phyloP scores from a whole-genome alignment of 2,797 vertebrate species.

The Furcifer pardalis region DNA sequence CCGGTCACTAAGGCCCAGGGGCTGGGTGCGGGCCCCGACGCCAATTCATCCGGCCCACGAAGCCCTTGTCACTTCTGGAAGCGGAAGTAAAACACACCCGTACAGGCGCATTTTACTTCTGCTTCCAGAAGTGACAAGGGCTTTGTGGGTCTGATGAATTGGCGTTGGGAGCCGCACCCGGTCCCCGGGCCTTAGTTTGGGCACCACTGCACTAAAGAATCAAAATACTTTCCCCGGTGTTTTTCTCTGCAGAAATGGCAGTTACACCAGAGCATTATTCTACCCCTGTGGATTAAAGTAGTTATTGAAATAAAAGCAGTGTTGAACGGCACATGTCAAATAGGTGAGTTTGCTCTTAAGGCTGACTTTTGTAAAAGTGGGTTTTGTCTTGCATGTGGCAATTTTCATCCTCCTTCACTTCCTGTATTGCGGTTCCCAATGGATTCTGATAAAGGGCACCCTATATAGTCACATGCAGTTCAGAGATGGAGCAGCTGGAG shows the following conservation, averaged over 20 bases:
- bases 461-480: slow-evolving; percentile 46
- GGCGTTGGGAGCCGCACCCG: too few species aligned
- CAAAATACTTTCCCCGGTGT: slow-evolving; percentile 52
- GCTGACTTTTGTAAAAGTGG: slow-evolving; percentile 63
- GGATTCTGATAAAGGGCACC: slow-evolving; percentile 58
- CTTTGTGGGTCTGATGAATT: too few species aligned
- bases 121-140: too few species aligned
- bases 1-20: too few species aligned
- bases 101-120: too few species aligned
- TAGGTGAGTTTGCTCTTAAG: slow-evolving; percentile 60
- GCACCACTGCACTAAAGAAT: slow-evolving; percentile 43
- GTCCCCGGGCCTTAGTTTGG: too few species aligned
- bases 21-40: too few species aligned
- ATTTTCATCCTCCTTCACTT: slow-evolving; percentile 64
- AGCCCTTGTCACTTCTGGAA: too few species aligned
- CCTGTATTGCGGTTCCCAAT: slow-evolving; percentile 59
- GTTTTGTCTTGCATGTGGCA: slow-evolving; percentile 65
- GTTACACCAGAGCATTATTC: slow-evolving; percentile 60
- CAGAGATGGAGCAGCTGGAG: slow-evolving; percentile 44
- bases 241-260: slow-evolving; percentile 44
- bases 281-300: slow-evolving; percentile 64
- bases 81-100: too few species aligned
- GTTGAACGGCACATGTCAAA: slow-evolving; percentile 56
- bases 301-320: slow-evolving; percentile 69
- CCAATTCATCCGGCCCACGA: too few species aligned